A percentile compares a stretch with the other conserved stretches of the same genome.
Conservation (phyloP, 2,113 vertebrate genomes). For the Platanista minor region DNA sequence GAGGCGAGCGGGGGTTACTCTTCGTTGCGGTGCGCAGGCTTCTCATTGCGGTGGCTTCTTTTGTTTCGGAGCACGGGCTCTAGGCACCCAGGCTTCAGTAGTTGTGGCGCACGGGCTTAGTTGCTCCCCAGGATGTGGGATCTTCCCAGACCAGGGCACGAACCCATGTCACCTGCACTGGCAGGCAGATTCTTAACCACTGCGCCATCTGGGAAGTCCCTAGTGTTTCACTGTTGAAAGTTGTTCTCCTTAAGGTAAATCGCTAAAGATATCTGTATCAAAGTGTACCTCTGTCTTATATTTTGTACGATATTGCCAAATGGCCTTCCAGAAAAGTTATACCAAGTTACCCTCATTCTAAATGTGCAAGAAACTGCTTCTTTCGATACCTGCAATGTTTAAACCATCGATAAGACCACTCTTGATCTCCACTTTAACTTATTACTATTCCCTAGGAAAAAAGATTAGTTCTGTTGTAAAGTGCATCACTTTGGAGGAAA, state of each 20-base stretch:
- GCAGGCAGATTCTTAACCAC: too few relatives aligned
- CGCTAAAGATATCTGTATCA: background rate
- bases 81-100: too few relatives aligned
- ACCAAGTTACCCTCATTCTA: background rate
- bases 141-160: too few relatives aligned
- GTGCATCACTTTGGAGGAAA: background rate
- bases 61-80: too few relatives aligned
- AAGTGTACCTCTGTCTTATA: background rate
- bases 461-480: background rate
- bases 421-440: background rate
- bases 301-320: background rate
- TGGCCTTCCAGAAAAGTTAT: background rate
- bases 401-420: background rate
- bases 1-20: too few relatives aligned
- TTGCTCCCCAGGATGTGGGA: too few relatives aligned
- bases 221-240: background rate
- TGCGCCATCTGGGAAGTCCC: too few relatives aligned
- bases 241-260: background rate
- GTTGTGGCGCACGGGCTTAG: too few relatives aligned
- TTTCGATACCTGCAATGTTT: background rate
- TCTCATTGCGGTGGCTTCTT: too few relatives aligned
- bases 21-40: too few relatives aligned
- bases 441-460: background rate
- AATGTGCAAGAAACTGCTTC: background rate
- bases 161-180: too few relatives aligned